phyloP scores from a whole-genome alignment of 1,140 invertebrate species.

The Nasonia longicornis region DNA sequence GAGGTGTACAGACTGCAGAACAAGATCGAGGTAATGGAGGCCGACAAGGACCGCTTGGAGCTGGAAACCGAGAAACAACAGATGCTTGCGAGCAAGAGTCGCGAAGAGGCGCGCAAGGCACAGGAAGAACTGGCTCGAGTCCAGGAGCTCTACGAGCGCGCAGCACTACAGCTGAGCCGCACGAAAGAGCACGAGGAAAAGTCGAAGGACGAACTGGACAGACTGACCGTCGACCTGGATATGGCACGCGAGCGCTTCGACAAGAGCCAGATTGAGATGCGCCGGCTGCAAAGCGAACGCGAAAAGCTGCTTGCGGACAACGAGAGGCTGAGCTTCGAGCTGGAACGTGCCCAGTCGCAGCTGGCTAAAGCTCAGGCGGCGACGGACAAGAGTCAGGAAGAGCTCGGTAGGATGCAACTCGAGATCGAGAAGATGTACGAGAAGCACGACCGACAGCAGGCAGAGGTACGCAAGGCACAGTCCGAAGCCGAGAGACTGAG shows the following conservation, averaged over 20 bases:
- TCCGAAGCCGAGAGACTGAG: slow-evolving; percentile 79
- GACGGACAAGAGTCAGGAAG: slow-evolving; percentile 90
- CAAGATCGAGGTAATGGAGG: slow-evolving; percentile 86
- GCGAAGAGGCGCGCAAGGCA: slow-evolving; percentile 87
- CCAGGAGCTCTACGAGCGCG: slow-evolving; percentile 89
- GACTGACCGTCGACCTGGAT: slow-evolving; percentile 81
- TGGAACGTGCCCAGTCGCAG: slow-evolving; percentile 86
- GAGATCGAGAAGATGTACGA: slow-evolving; percentile 93
- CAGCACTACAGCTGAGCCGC: slow-evolving; percentile 83
- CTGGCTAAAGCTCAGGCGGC: slow-evolving; percentile 84
- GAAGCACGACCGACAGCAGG: slow-evolving; percentile 86
- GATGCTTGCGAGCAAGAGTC: slow-evolving; percentile 80
- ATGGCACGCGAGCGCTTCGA: slow-evolving; percentile 92
- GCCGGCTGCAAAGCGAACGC: slow-evolving; percentile 84
- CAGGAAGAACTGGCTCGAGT: slow-evolving; percentile 86
- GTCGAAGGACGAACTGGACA: slow-evolving; percentile 88
- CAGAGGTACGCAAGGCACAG: slow-evolving; percentile 85
- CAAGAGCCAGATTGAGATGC: slow-evolving; percentile 86
- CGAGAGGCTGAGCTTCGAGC: slow-evolving; percentile 87
- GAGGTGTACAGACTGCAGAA: slow-evolving; percentile 90
- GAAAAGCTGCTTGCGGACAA: slow-evolving; percentile 87
- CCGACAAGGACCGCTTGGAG: slow-evolving; percentile 86
- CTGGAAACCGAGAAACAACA: slow-evolving; percentile 89
- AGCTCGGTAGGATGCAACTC: slow-evolving; percentile 85
- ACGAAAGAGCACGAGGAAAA: slow-evolving; percentile 93